phyloP scores from a whole-genome alignment of 1,140 invertebrate genomes.

The Trichonephila clavata region DNA sequence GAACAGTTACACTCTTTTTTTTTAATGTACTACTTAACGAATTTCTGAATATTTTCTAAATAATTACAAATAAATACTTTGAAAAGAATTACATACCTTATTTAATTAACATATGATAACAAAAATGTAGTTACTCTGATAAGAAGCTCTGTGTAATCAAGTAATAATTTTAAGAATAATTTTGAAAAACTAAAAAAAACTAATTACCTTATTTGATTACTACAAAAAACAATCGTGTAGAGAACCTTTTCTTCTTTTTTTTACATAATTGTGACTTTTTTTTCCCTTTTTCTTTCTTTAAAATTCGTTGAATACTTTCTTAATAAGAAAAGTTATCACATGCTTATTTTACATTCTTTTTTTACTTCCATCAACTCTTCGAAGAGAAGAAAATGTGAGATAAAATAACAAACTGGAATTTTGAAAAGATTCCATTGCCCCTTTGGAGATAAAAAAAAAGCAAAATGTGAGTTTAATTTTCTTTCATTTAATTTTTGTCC shows the following conservation, averaged over 20 bases:
- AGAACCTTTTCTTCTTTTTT: background rate
- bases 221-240: background rate
- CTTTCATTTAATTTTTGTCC: background rate
- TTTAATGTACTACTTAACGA: background rate
- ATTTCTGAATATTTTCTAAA: background rate
- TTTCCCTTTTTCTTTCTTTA: background rate
- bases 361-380: background rate
- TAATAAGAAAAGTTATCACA: background rate
- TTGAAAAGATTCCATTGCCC: background rate
- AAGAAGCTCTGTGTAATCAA: background rate
- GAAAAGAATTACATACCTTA: background rate
- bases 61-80: background rate
- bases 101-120: background rate
- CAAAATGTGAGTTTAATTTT: slow-evolving; percentile 19
- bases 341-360: background rate
- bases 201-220: background rate
- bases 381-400: background rate
- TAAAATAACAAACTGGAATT: background rate
- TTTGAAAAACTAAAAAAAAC: background rate
- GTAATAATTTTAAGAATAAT: background rate
- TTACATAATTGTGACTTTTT: background rate
- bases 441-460: background rate
- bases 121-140: background rate
- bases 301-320: background rate
- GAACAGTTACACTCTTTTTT: no score